Evolutionary conservation across 2,888 invertebrate genomes (phyloP), one percentile per base, ranked within the genome.

Genomic region (Leucozona laternaria): DNA sequence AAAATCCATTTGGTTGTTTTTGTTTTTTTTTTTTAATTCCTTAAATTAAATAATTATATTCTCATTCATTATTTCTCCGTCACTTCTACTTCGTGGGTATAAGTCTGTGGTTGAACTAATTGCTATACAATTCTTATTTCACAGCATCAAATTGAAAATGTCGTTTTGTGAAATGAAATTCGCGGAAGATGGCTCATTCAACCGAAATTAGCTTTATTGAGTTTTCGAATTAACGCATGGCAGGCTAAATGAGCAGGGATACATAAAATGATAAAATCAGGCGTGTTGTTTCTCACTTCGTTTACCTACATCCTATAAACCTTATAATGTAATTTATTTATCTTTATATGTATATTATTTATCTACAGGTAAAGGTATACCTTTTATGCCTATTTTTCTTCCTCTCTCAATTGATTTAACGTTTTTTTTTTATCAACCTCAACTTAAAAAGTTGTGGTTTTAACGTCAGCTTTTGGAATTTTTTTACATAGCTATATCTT

Each of bases 151-250:
- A 81, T 78, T 75, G 57, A 78, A 81, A 70, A 60, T 72, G 81
- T 77, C 73, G 68, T 68, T 37, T 40, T 62, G 73, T 20, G 34
- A 78, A 83, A 40, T 73, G 15, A 83, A 86, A 75, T 71, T 78
- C 72, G 62, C 58, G 72, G 73, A 71, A 31, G 81, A 75, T 45
- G 78, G 73, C 57, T 78, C 73, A 75, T 75, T 71, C 77, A 77
- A 85, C 82, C 86, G 73, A 81, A 86, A 86, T 86, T 86, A 81
- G 73, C 73, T 57, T 86, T 70, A 82, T 82, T 86, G 68, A 78
- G 57, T 70, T 77, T 34, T 37, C 50, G 62, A 82, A 81, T 86
- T 82, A 78, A 86, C 64, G 48, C 53, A 31, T 68, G 53, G n/a
- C 68, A 68, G 45, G 20, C 31, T 71, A 53, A 68, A 68, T 68